phyloP scores from a whole-genome alignment of 37 sponge, comb jelly and placozoan species.

The Axinella damicornis region DNA sequence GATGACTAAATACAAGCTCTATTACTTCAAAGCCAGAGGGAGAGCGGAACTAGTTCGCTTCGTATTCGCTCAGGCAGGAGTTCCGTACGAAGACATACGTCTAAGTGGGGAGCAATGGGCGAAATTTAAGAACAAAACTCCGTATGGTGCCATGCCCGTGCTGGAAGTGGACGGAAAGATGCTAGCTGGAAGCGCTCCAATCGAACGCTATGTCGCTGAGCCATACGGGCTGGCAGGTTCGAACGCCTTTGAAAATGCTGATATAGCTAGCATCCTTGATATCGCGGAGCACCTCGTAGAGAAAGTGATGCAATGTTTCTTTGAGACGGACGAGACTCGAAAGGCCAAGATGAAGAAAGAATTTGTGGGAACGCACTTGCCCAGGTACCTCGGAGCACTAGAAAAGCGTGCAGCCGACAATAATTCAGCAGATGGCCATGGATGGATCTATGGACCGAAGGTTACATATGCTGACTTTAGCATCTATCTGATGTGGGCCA shows the following conservation, averaged over 20 bases:
- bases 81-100: constrained; percentile 46
- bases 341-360: constrained; percentile 40
- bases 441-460: constrained; percentile 43
- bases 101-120: constrained; percentile 38
- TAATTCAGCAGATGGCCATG: neutral
- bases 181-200: constrained; percentile 39
- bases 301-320: neutral
- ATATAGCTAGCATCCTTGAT: constrained; percentile 64
- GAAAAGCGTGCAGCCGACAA: constrained; percentile 18
- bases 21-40: constrained; percentile 55
- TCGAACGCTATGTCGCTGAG: constrained; percentile 55
- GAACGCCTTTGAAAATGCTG: constrained; percentile 65
- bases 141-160: constrained; percentile 52
- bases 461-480: constrained; percentile 51
- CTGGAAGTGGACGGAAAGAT: constrained; percentile 64
- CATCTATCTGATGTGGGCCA: neutral
- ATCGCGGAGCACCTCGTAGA: constrained; percentile 16
- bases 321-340: constrained; percentile 51
- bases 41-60: constrained; percentile 50
- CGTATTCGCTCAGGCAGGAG: constrained; percentile 54
- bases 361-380: constrained; percentile 11
- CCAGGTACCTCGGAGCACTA: constrained; percentile 8
- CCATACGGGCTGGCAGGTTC: constrained; percentile 41
- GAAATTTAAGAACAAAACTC: constrained; percentile 37
- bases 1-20: constrained; percentile 62